Base-by-base conservation (phyloP, 1,140 invertebrate genomes). In the Lethrus apterus region DNA sequence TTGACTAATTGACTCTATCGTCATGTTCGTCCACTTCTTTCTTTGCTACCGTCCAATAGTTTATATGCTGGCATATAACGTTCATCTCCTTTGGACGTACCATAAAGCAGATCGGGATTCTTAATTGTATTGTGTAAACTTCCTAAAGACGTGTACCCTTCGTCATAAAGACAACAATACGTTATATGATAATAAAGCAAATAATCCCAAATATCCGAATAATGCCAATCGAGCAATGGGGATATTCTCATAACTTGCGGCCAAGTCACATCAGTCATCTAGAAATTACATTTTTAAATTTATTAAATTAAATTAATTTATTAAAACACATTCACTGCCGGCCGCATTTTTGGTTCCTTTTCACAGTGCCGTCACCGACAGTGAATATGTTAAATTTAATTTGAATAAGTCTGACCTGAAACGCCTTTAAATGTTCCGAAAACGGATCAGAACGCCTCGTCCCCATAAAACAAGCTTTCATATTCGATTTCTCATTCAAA, bases 211-310 rank as follows among this genome's bases (percentile, higher is more conserved):
- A 98, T 78, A 57, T 94, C 80, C 30, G 74, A 74, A 63, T 95
- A 97, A 5, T 73, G 77, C 93, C 93, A 98, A 54, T 94, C 77
- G 4, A 97, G 70, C 17, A 98, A 69, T 0, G 93, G 92, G 66
- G 79, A 89, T 5, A 96, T 78, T 17, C 93, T 71, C 74, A 94
- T 83, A 44, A 94, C 71, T 59, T 80, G 70, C 3, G 93, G 92
- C 93, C 93, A 98, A 34, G 73, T 80, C 2, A 72, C 48, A 71
- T 97, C 93, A 9, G 92, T 93, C 72, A 80, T 76, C 84, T 81
- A 33, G 10, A 67, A 55, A 68, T 74, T 65, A 20, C 62, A 50
- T 43, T 21, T 18, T 48, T 44, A 43, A 44, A 7, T 40, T n/a
- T n/a, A n/a, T n/a, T n/a, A n/a, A n/a, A n/a, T 40, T 2, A 52